Percentiles rank a stretch among this genome's conserved stretches.
These are phyloP conservation scores for Sorex maritimensis DNA, from an alignment of 2,797 vertebrate species.

Conservation along the genomic window DNA sequence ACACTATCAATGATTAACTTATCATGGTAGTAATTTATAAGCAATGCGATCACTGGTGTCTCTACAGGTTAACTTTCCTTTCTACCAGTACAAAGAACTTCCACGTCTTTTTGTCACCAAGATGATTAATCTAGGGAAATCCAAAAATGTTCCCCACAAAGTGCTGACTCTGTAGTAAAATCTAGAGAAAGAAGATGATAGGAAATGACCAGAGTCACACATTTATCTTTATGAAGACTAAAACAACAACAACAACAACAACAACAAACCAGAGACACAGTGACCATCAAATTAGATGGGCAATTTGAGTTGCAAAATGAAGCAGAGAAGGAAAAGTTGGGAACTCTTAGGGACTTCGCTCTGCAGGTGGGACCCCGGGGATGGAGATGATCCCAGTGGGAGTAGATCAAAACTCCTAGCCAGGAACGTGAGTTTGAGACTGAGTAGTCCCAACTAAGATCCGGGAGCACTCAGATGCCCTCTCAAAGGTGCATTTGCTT, in stretches of 20 bases:
- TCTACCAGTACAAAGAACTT: neutral
- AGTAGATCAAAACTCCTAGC: neutral
- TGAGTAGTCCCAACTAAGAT: neutral
- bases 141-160: neutral
- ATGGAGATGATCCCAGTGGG: neutral
- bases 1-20: slow-evolving; percentile 40
- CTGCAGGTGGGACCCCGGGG: neutral
- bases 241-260: neutral
- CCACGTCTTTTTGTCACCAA: neutral
- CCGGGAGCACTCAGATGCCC: neutral
- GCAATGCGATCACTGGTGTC: neutral
- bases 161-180: neutral
- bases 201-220: neutral
- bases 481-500: neutral
- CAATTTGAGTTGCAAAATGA: neutral
- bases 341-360: neutral
- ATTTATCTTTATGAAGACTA: neutral
- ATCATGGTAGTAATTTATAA: neutral
- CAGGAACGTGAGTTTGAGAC: neutral
- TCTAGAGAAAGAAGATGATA: neutral
- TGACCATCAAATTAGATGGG: neutral
- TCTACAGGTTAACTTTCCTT: neutral
- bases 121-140: neutral
- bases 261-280: neutral
- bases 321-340: neutral